Conservation (phyloP, 2,113 vertebrate species). For the Rhizomys pruinosus region DNA sequence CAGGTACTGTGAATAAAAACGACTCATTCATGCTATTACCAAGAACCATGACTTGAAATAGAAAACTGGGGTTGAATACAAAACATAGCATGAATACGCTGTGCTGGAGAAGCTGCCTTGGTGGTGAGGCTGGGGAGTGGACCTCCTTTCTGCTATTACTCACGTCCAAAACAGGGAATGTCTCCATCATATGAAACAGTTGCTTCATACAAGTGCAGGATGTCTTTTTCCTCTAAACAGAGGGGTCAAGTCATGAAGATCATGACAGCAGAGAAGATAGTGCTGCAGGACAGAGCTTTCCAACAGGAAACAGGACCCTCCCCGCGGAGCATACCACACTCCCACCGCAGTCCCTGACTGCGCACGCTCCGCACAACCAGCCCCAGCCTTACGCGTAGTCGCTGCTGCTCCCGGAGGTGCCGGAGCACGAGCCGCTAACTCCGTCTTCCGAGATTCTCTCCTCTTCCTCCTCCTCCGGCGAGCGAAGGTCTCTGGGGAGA, state of each 20-base stretch:
- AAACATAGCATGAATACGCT: neutral
- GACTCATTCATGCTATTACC: neutral
- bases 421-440: constrained; percentile 58
- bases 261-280: neutral
- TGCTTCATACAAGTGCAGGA: neutral
- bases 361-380: too few relatives aligned
- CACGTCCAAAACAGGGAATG: neutral
- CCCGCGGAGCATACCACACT: neutral
- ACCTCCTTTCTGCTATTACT: neutral
- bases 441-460: constrained; percentile 2
- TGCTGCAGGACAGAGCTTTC: neutral
- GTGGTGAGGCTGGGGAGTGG: neutral
- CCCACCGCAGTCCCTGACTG: too few relatives aligned
- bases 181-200: neutral
- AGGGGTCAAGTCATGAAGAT: neutral
- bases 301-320: neutral
- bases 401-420: constrained; percentile 67
- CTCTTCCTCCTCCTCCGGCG: neutral
- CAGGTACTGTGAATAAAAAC: neutral
- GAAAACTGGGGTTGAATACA: neutral
- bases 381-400: constrained; percentile 84
- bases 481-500: neutral
- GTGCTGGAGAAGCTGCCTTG: neutral
- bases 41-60: neutral
- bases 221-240: neutral